Conservation (phyloP, 2,113 vertebrate genomes). For the Sisor rabdophorus region DNA sequence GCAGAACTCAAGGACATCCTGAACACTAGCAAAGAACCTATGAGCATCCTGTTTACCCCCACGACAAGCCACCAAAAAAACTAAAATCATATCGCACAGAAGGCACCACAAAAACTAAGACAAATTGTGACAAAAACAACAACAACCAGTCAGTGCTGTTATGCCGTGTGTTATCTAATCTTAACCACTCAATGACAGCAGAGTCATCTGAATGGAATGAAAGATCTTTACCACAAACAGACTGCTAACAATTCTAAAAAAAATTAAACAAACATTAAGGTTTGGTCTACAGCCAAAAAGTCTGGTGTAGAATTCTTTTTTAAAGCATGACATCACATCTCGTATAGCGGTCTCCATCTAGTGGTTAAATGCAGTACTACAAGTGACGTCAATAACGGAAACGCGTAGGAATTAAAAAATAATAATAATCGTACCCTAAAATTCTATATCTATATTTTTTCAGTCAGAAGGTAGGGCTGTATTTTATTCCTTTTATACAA, state of each 20-base stretch:
- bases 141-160: neutral
- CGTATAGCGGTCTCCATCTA: constrained; percentile 29
- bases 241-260: no score
- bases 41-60: constrained; percentile 44
- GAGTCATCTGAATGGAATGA: neutral
- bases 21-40: neutral
- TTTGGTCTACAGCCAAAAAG: neutral
- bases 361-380: neutral
- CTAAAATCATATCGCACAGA: constrained; percentile 20
- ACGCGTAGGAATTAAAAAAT: neutral
- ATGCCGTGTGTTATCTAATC: neutral
- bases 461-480: neutral
- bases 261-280: neutral
- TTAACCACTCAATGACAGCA: neutral
- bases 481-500: no score
- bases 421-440: neutral
- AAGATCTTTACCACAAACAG: neutral
- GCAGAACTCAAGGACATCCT: constrained; percentile 3
- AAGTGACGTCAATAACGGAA: neutral
- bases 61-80: constrained; percentile 12
- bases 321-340: neutral
- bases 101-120: constrained; percentile 22
- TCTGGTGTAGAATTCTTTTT: neutral
- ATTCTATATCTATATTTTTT: neutral
- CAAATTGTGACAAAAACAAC: neutral